Evolutionary conservation across 2,888 invertebrate species (phyloP), one percentile per base, ranked within the genome.

Genomic region (Ophion obscuratus): DNA sequence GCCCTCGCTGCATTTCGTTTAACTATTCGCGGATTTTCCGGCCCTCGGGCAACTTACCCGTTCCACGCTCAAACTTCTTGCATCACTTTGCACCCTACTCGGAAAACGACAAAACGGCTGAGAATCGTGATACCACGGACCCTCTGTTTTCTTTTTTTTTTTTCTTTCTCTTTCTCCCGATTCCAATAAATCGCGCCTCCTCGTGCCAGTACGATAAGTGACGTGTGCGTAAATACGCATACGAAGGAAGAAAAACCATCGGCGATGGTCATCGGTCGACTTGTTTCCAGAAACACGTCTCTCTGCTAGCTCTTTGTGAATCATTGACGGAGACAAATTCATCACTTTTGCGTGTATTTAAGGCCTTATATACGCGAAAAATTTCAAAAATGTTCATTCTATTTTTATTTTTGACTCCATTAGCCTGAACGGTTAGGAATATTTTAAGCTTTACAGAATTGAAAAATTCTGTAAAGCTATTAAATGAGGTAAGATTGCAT

Each of bases 1-100:
- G 85, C 53, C 73, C 81, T 68, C 40, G 53, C 67, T 67, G 71
- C 70, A 14, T 85, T 85, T 77, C 74, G 47, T 85, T 81, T 83
- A 75, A 64, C 61, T 74, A 76, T 76, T 57, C 84, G 62, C 75
- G 70, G 84, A 86, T 81, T 78, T 44, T 59, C 57, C 17, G 66
- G 70, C 76, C 87, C 85, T 81, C 80, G 59, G 77, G 86, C 76
- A 77, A 81, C 83, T 84, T 83, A 83, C 66, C 57, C 73, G 75
- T 73, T 76, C 44, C 73, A 76, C 31, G 31, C 68, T 14, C 57
- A 61, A 74, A 81, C 31, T 71, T 62, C 79, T 64, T 62, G 78
- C 71, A 71, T 81, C 79, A 66, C 71, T 81, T 84, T 83, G 66
- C 80, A 75, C 87, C 86, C 82, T 79, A 53, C 79, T 75, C 68